Conservation (phyloP, 2,113 vertebrate genomes). For the Gasterosteus nipponicus region DNA sequence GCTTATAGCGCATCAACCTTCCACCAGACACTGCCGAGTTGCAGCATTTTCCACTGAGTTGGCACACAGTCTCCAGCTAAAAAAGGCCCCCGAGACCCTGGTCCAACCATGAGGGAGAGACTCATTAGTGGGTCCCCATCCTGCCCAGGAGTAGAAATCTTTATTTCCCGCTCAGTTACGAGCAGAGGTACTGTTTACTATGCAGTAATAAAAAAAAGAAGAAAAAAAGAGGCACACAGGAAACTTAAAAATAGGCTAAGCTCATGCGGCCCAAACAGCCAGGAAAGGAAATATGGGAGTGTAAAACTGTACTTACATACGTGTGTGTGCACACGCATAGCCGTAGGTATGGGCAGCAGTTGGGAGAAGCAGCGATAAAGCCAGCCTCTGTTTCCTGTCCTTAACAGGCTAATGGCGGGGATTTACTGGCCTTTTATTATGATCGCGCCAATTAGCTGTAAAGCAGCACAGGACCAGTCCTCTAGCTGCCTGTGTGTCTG, state of each 20-base stretch:
- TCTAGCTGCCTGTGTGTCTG: constrained; percentile 40
- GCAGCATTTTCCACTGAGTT: constrained; percentile 41
- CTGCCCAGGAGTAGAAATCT: constrained; percentile 49
- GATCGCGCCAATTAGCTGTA: constrained; percentile 73
- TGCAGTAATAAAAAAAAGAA: constrained; percentile 50
- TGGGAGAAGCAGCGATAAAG: constrained; percentile 58
- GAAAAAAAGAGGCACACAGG: constrained; percentile 17
- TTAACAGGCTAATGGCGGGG: constrained; percentile 68
- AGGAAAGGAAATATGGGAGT: constrained; percentile 51
- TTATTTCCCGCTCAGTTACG: constrained; percentile 52
- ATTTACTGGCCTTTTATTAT: constrained; percentile 77
- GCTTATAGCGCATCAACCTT: constrained; percentile 19
- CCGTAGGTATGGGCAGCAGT: constrained; percentile 50
- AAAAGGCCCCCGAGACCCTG: constrained; percentile 25
- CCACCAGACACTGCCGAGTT: constrained; percentile 1
- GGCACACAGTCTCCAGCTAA: constrained; percentile 20
- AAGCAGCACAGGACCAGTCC: constrained; percentile 47
- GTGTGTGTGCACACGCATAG: constrained; percentile 30
- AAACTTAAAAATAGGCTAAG: constrained; percentile 64
- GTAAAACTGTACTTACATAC: constrained; percentile 24
- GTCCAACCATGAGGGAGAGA: constrained; percentile 40
- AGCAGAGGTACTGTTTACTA: constrained; percentile 58
- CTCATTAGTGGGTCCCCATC: constrained; percentile 53
- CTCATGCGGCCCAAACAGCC: constrained; percentile 44
- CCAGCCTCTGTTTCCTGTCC: constrained; percentile 74